These are phyloP conservation scores for Coregonus ussuriensis DNA, from an alignment of 2,797 vertebrate genomes.

Conservation along the genomic window DNA sequence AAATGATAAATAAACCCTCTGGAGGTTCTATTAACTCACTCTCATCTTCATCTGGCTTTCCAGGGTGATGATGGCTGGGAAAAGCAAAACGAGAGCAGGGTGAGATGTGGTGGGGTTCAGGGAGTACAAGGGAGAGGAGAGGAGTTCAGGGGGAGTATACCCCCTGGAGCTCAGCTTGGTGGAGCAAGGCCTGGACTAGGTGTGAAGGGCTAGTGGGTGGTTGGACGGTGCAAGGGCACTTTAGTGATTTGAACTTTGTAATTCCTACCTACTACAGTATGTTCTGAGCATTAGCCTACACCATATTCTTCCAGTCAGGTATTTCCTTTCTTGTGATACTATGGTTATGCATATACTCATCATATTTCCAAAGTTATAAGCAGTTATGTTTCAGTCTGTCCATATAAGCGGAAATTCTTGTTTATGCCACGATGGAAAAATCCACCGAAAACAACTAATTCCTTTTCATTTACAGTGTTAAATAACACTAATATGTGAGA, in stretches of 20 bases:
- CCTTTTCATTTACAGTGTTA: background rate
- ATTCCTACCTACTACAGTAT: no score
- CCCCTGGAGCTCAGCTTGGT: background rate
- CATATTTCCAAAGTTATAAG: no score
- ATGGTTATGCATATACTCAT: no score
- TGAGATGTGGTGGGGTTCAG: conserved; percentile 7
- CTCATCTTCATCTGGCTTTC: conserved; percentile 6
- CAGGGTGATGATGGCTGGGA: background rate
- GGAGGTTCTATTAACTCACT: conserved; percentile 48
- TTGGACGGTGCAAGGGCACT: no score
- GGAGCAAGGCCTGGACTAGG: background rate
- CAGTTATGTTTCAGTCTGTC: no score
- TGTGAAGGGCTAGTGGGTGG: background rate
- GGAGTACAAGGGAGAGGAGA: background rate
- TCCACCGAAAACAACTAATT: background rate
- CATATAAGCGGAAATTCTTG: background rate
- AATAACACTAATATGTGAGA: no score
- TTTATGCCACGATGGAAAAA: background rate
- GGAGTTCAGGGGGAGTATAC: background rate
- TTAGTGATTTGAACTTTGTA: no score
- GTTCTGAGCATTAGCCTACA: no score
- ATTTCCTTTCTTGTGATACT: no score
- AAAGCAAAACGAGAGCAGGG: background rate
- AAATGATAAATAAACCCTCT: conserved; percentile 58
- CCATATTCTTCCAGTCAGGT: no score